A percentile compares a stretch with the other conserved stretches of the same genome.
phyloP scores from a whole-genome alignment of 2,797 vertebrate genomes.

The Arctocebus calabarensis region DNA sequence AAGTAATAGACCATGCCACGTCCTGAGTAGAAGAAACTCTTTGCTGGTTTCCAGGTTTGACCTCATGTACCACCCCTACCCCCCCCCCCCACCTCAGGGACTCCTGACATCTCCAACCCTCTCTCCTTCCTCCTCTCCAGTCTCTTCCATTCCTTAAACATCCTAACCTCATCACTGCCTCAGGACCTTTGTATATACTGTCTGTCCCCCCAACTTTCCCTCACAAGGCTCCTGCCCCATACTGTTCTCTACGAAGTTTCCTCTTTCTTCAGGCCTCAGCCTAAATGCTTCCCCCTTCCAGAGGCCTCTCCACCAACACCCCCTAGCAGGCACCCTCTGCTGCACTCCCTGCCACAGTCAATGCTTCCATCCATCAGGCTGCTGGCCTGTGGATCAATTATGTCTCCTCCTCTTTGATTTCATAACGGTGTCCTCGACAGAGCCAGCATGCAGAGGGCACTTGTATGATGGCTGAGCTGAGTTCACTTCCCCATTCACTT shows the following conservation, averaged over 20 bases:
- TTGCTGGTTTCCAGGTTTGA: background rate
- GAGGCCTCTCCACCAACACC: too few relatives aligned
- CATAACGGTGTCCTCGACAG: rapidly evolving
- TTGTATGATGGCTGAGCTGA: rapidly evolving
- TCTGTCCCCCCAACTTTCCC: background rate
- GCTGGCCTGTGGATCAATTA: background rate
- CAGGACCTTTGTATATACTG: background rate
- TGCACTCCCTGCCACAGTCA: background rate
- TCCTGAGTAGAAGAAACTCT: too few relatives aligned
- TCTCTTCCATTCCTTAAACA: background rate
- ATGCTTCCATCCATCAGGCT: background rate
- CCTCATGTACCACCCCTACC: background rate
- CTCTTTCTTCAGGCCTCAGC: background rate
- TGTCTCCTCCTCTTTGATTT: background rate
- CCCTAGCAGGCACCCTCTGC: background rate
- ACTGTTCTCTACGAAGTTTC: background rate
- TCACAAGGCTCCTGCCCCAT: background rate
- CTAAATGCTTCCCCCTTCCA: background rate
- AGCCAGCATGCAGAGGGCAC: background rate
- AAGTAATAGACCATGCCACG: background rate
- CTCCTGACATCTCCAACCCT: background rate
- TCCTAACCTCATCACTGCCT: too few relatives aligned
- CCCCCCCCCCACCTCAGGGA: background rate
- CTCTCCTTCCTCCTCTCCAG: background rate
- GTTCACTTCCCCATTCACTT: background rate